Evolutionary conservation across 1,140 invertebrate genomes (phyloP), one percentile per base, ranked within the genome.

Genomic region (Dendrolimus punctatus): DNA sequence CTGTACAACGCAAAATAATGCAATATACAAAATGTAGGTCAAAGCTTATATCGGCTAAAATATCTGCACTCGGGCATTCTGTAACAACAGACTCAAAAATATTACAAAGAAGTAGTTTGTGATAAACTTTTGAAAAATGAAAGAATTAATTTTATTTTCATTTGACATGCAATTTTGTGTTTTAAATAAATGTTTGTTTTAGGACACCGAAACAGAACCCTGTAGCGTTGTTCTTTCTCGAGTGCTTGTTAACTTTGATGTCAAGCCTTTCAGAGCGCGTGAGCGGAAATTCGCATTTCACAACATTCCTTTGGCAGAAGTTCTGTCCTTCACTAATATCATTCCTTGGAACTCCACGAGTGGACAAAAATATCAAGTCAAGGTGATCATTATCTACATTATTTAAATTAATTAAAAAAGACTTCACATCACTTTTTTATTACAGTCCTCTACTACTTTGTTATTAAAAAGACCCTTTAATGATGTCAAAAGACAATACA

Each of bases 231-330:
- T 95, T 96, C 72, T 90, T 96, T 39, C 80, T 97, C 50, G 96
- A 98, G 74, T 96, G 95, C 71, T 88, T 97, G 8, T 89, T 96
- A 46, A 95, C 95, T 5, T 87, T 98, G 39, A 92, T 96, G 55
- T 93, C 92, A 5, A 95, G 95, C 45, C 81, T 97, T 53, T 94
- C 94, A 0, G 92, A 93, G 63, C 91, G 92, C 66, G 94, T 95
- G 4, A 93, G 94, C 68, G 91, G 91, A 5, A 95, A 95, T 77
- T 89, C 91, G 6, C 94, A 95, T 71, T 95, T 96, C 62, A 95
- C 93, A 6, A 94, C 94, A 4, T 95, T 95, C 64, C 82, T 96
- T 0, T 96, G 96, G 96, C 95, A 98, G 77, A 93, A 96, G 66
- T 93, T 98, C 64, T 97, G 95, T 71, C 96, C 96, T 0, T 92